Base-by-base conservation (phyloP, 2,113 vertebrate species). In the Fregetta grallaria region DNA sequence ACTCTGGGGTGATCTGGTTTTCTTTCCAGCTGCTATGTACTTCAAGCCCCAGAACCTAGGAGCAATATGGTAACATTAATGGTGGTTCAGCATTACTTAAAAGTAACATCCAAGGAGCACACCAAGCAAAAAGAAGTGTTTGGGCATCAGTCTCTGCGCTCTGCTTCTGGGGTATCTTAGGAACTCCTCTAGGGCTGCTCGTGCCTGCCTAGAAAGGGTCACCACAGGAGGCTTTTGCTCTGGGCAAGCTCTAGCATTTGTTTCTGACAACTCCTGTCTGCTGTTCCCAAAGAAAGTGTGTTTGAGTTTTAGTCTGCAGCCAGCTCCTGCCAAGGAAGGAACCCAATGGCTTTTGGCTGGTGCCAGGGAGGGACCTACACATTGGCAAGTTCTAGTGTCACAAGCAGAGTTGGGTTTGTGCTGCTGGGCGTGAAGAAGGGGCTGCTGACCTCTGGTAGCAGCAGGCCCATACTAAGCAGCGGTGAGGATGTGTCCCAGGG, bases 301-400 rank as follows among this genome's bases (percentile, higher is more conserved):
- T 56, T 66, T 66, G 21, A 82, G 4, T 23, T 47, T 71, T 38
- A 44, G 17, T 83, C 9, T 77, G 17, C 20, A 76, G 11, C 7
- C 23, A 53, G 5, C 10, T 86, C 14, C 45, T 21, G 3, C 7
- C 29, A 38, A 47, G 4, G 8, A 7, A 77, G 9, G 27, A 73
- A 53, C 7, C 3, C 9, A 59, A 21, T 1, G 0, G 7, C 7
- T 78, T 74, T 55, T 42, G 36, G 3, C 6, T 77, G 11, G 7
- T 75, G 2, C 18, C 4, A 20, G 18, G 4, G 11, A 72, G 7
- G 13, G 11, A 49, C 2, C 0, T 18, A 10, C 2, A 7, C 23
- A 27, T 17, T 74, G 40, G 5, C 0, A 3, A 61, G 3, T 6
- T 36, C 16, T 76, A 2, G 2, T 56, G 22, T 52, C 50, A 71